These are phyloP conservation scores for Brachypteracias leptosomus DNA, from an alignment of 2,113 vertebrate species.

Conservation along the genomic window DNA sequence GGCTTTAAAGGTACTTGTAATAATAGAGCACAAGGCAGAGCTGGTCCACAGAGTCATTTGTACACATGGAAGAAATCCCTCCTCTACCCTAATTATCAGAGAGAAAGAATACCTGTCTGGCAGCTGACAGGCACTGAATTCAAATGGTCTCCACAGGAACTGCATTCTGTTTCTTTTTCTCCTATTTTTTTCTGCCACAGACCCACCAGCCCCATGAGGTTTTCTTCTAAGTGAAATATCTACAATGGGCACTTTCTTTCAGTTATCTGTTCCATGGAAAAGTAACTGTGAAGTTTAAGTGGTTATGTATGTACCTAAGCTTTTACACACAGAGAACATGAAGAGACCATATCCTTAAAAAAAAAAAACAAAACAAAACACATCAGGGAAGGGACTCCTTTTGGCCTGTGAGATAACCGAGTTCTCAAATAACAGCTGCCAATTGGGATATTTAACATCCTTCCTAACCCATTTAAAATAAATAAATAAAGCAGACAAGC, in stretches of 20 bases:
- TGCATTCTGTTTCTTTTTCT: background rate
- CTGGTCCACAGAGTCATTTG: background rate
- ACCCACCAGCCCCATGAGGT: background rate
- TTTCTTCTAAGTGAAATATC: background rate
- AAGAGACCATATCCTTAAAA: background rate
- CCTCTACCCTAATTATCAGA: background rate
- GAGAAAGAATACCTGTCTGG: background rate
- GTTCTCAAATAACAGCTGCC: background rate
- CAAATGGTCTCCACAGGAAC: background rate
- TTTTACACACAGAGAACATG: background rate
- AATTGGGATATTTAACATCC: background rate
- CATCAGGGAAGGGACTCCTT: background rate
- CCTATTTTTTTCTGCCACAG: background rate
- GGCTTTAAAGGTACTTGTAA: background rate
- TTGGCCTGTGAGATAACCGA: background rate
- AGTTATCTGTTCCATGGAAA: background rate
- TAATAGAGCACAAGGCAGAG: background rate
- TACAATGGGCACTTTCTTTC: background rate
- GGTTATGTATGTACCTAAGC: background rate
- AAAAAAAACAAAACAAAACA: too few species aligned
- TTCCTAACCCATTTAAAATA: background rate
- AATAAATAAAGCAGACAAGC: constrained; percentile 23
- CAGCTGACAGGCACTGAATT: background rate
- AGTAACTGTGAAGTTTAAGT: background rate
- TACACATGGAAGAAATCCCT: background rate